A percentile compares a stretch with the other conserved stretches of the same genome.
Evolutionary conservation across 2,113 vertebrate species (phyloP).

Genomic region (Nansenia antarctica): DNA sequence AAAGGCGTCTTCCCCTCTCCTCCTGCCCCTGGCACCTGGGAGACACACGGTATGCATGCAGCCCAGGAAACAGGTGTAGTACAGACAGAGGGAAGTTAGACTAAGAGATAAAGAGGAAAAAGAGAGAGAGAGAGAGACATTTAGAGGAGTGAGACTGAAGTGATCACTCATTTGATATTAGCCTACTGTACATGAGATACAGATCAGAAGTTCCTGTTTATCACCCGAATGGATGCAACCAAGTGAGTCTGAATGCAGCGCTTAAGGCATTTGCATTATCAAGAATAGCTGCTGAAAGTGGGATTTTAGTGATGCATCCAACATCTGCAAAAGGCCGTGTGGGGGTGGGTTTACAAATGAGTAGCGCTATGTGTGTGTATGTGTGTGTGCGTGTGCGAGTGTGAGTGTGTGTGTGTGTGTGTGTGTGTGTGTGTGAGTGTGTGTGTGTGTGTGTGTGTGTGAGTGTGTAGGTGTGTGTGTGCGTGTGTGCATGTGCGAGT

Average conservation of each 20-base stretch:
- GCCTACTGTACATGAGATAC: conserved; percentile 1
- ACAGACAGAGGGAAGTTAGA: conserved; percentile 22
- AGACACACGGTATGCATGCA: conserved; percentile 20
- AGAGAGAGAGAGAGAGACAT: neutral
- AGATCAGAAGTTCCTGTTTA: conserved; percentile 50
- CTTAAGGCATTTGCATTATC: conserved; percentile 59
- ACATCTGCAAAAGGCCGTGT: conserved; percentile 48
- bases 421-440: neutral
- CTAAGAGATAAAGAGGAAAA: neutral
- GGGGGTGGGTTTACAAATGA: conserved; percentile 25
- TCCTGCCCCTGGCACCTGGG: conserved; percentile 7
- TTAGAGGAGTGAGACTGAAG: neutral
- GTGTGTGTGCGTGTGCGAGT: neutral
- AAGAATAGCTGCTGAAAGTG: conserved; percentile 62
- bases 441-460: conserved; percentile 1
- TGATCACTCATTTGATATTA: neutral
- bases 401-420: neutral
- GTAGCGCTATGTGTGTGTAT: neutral
- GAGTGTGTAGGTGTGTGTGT: conserved; percentile 2
- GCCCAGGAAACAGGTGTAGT: conserved; percentile 40
- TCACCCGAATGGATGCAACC: conserved; percentile 56
- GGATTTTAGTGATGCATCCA: conserved; percentile 57
- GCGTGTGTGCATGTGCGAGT: neutral
- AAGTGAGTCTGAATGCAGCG: conserved; percentile 58
- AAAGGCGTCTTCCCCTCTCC: conserved; percentile 12